These are phyloP conservation scores for Rambutsinella grinnellia DNA, from an alignment of 2,888 invertebrate genomes.

Conservation along the genomic window DNA sequence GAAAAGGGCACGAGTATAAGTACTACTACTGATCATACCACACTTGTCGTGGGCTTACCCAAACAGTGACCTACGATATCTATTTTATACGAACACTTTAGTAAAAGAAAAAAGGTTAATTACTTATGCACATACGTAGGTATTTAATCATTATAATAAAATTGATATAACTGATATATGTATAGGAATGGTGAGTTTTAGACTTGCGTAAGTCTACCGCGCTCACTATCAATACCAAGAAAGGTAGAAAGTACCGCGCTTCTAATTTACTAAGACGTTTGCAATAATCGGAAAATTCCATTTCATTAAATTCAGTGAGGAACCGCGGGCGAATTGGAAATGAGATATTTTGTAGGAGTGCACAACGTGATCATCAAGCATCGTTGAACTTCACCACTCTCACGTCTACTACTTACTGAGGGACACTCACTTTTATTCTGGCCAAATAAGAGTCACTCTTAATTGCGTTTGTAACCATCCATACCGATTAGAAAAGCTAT, in stretches of 20 bases:
- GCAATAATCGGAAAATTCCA: background rate
- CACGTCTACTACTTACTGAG: too few species aligned
- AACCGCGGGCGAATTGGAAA: background rate
- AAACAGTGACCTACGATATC: background rate
- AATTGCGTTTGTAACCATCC: background rate
- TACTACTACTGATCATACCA: background rate
- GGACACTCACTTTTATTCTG: background rate
- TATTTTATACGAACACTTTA: background rate
- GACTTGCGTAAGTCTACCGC: too few species aligned
- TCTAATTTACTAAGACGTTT: background rate
- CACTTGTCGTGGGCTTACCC: background rate
- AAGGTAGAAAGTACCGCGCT: too few species aligned
- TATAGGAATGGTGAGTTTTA: too few species aligned
- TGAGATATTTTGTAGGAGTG: background rate
- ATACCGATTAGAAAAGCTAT: background rate
- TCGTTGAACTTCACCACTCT: background rate
- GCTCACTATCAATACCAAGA: too few species aligned
- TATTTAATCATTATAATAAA: slow-evolving; percentile 44
- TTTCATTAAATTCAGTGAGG: background rate
- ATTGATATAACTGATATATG: too few species aligned
- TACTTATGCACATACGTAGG: slow-evolving; percentile 17
- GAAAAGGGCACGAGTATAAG: background rate
- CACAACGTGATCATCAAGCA: background rate
- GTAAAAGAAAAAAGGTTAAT: slow-evolving; percentile 29
- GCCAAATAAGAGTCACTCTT: background rate